phyloP scores from a whole-genome alignment of 1,140 invertebrate species.

The Philaenus spumarius region DNA sequence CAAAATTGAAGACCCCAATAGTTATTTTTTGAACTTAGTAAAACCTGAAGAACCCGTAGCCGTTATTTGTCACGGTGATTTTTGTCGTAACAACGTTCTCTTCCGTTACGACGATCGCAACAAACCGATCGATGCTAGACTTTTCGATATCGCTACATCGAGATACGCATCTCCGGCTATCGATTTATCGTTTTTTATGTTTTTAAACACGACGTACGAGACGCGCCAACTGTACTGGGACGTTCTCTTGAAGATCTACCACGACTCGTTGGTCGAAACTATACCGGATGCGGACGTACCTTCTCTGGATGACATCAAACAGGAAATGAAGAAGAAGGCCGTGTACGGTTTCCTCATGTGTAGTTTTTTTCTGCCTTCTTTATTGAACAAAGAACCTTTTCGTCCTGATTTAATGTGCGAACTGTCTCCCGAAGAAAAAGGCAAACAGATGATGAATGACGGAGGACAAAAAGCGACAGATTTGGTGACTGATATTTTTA shows the following conservation, averaged over 20 bases:
- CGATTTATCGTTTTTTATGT: constrained; percentile 41
- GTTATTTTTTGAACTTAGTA: not conserved
- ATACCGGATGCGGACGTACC: not conserved
- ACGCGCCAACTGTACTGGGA: constrained; percentile 29
- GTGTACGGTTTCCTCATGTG: constrained; percentile 36
- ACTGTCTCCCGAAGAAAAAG: not conserved
- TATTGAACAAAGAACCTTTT: constrained; percentile 20
- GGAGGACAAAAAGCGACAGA: constrained; percentile 1
- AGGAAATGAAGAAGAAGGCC: constrained; percentile 32
- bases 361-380: constrained; percentile 32
- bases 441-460: too few species aligned
- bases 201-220: constrained; percentile 32
- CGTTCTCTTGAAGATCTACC: constrained; percentile 36
- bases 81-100: constrained; percentile 49
- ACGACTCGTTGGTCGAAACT: constrained; percentile 21
- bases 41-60: constrained; percentile 35
- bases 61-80: constrained; percentile 47
- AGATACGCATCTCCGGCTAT: constrained; percentile 36
- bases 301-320: constrained; percentile 30
- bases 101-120: constrained; percentile 37
- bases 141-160: constrained; percentile 40
- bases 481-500: not conserved
- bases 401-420: not conserved
- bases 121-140: constrained; percentile 25
- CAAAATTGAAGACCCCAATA: not conserved